Evolutionary conservation across 2,797 vertebrate genomes (phyloP).

Genomic region (Tiaroga cobitis): DNA sequence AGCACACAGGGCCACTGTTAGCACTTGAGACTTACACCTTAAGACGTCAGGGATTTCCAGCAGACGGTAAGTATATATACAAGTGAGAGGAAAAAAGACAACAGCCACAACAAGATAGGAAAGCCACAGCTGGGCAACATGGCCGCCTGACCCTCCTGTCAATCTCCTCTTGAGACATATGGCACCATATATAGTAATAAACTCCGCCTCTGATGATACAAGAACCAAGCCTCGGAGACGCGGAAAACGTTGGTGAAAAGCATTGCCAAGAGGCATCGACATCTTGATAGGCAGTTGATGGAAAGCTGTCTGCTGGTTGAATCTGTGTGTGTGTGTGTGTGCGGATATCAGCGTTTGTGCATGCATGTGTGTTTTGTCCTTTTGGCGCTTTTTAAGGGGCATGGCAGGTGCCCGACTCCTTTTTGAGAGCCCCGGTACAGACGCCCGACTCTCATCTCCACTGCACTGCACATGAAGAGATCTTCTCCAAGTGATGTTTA

Average conservation of each 20-base stretch:
- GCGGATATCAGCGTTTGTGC: neutral
- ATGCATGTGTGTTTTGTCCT: slow-evolving; percentile 34
- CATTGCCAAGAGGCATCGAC: slow-evolving; percentile 2
- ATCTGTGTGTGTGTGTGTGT: slow-evolving; percentile 3
- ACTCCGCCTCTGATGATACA: slow-evolving; percentile 9
- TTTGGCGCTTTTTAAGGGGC: slow-evolving; percentile 27
- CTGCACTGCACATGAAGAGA: slow-evolving; percentile 44
- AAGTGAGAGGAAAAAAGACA: slow-evolving; percentile 44
- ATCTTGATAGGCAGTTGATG: slow-evolving; percentile 51
- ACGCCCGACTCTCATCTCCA: slow-evolving; percentile 2
- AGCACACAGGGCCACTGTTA: slow-evolving; percentile 46
- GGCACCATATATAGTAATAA: slow-evolving; percentile 44
- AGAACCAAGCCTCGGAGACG: slow-evolving; percentile 24
- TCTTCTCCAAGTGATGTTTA: slow-evolving; percentile 40
- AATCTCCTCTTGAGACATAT: slow-evolving; percentile 32
- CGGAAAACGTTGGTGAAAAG: slow-evolving; percentile 18
- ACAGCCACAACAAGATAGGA: slow-evolving; percentile 40
- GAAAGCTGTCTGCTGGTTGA: slow-evolving; percentile 45
- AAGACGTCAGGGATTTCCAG: slow-evolving; percentile 48
- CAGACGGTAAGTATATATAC: slow-evolving; percentile 56
- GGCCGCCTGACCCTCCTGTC: slow-evolving; percentile 15
- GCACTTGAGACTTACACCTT: slow-evolving; percentile 47
- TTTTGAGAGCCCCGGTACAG: slow-evolving; percentile 27
- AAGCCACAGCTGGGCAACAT: slow-evolving; percentile 18
- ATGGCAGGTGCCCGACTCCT: slow-evolving; percentile 19